Percentiles rank a stretch among this genome's conserved stretches.
phyloP scores from a whole-genome alignment of 2,888 invertebrate genomes.

The Campopleginae sp. region DNA sequence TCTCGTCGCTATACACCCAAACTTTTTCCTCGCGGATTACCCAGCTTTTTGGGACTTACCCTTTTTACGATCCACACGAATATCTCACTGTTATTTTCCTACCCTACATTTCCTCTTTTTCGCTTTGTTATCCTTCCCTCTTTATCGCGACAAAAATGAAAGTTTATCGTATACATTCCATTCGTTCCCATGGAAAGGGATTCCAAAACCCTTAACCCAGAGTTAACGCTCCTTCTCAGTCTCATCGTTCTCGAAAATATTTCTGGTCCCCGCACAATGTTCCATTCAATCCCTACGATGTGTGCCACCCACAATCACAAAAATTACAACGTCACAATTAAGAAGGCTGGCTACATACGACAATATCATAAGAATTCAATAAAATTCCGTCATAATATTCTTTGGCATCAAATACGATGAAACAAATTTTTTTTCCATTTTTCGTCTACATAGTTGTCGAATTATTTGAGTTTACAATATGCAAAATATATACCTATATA shows the following conservation, averaged over 20 bases:
- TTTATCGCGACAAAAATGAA: constrained; percentile 13
- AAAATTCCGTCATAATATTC: too few relatives aligned
- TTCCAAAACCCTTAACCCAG: neutral
- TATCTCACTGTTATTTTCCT: neutral
- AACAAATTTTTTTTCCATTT: too few relatives aligned
- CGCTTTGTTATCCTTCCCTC: neutral
- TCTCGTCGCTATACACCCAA: neutral
- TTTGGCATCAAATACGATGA: too few relatives aligned
- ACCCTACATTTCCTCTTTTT: neutral
- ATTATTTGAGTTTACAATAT: too few relatives aligned
- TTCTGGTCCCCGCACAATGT: neutral
- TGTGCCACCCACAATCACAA: too few relatives aligned
- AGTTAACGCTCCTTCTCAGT: neutral
- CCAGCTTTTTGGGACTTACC: neutral
- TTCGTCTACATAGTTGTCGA: too few relatives aligned
- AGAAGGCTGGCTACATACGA: too few relatives aligned
- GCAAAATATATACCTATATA: too few relatives aligned
- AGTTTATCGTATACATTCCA: neutral
- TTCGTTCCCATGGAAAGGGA: neutral
- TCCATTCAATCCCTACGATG: neutral
- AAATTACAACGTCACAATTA: too few relatives aligned
- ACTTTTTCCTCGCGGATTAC: constrained; percentile 37
- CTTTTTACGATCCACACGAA: neutral
- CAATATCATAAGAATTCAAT: too few relatives aligned
- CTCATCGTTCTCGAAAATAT: neutral